phyloP scores from a whole-genome alignment of 2,888 invertebrate genomes.

The Rotaria socialis region DNA sequence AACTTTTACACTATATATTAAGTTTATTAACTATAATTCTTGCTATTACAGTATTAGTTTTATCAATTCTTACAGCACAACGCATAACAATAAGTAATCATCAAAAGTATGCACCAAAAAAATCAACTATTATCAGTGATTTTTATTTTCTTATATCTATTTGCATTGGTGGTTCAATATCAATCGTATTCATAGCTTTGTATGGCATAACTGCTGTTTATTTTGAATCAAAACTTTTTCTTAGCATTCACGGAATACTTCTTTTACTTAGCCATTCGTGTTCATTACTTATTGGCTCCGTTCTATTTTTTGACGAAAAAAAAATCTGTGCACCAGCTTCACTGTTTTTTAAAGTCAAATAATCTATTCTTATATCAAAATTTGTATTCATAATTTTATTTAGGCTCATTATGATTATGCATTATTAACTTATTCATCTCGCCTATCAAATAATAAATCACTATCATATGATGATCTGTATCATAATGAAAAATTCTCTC shows the following conservation, averaged over 20 bases:
- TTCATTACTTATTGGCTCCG: background rate
- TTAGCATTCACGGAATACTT: background rate
- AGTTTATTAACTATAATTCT: background rate
- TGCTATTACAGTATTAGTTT: background rate
- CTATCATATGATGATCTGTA: background rate
- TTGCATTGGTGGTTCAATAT: background rate
- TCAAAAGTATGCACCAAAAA: background rate
- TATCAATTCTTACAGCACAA: slow-evolving; percentile 19
- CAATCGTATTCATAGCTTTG: background rate
- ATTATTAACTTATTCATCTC: background rate
- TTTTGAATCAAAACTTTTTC: background rate
- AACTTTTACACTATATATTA: background rate
- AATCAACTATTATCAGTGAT: background rate
- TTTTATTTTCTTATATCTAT: background rate
- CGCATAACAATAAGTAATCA: background rate
- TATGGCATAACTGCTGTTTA: background rate
- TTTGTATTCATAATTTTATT: background rate
- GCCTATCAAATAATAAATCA: background rate
- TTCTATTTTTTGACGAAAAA: background rate
- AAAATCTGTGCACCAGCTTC: background rate
- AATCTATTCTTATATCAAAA: too few relatives aligned
- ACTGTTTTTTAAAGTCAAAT: background rate
- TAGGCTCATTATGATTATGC: slow-evolving; percentile 14
- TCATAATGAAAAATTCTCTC: background rate
- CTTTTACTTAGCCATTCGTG: background rate